Evolutionary conservation across 2,797 vertebrate genomes (phyloP).

Genomic region (Sebastes vulpes): DNA sequence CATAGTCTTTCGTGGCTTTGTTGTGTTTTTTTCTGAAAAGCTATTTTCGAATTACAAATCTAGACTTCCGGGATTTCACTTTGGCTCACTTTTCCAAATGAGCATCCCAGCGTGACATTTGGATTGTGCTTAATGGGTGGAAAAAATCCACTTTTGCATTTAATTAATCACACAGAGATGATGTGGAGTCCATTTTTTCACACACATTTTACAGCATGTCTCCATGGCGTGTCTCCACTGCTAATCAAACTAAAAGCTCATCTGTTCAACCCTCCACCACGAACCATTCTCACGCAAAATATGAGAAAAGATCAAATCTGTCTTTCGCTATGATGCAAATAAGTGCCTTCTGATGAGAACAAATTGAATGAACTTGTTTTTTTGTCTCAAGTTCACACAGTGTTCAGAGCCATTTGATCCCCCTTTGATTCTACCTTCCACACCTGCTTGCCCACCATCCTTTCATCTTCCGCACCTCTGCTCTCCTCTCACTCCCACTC

Average conservation of each 20-base stretch:
- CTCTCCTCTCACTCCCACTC: slow-evolving; percentile 53
- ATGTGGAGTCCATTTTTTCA: slow-evolving; percentile 62
- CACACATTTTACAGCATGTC: slow-evolving; percentile 63
- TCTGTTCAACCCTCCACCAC: slow-evolving; percentile 64
- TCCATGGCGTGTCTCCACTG: slow-evolving; percentile 58
- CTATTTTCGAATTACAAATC: slow-evolving; percentile 23
- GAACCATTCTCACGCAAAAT: slow-evolving; percentile 20
- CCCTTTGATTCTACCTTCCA: slow-evolving; percentile 59
- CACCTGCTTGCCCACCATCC: slow-evolving; percentile 66
- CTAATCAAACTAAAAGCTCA: slow-evolving; percentile 60
- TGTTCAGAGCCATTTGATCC: slow-evolving; percentile 44
- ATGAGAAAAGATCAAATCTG: background rate
- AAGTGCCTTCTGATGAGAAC: background rate
- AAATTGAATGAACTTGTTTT: slow-evolving; percentile 32
- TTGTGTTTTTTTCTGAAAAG: slow-evolving; percentile 4
- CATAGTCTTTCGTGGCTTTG: background rate
- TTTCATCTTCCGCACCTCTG: slow-evolving; percentile 67
- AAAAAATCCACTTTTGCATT: slow-evolving; percentile 65
- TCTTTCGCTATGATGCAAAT: slow-evolving; percentile 6
- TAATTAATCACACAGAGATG: slow-evolving; percentile 74
- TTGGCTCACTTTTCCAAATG: slow-evolving; percentile 38
- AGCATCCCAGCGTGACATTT: slow-evolving; percentile 44
- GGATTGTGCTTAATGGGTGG: slow-evolving; percentile 69
- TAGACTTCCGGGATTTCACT: slow-evolving; percentile 16
- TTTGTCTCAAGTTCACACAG: slow-evolving; percentile 27